Conservation (phyloP, 2,797 vertebrate species). For the Syngnathus acus region DNA sequence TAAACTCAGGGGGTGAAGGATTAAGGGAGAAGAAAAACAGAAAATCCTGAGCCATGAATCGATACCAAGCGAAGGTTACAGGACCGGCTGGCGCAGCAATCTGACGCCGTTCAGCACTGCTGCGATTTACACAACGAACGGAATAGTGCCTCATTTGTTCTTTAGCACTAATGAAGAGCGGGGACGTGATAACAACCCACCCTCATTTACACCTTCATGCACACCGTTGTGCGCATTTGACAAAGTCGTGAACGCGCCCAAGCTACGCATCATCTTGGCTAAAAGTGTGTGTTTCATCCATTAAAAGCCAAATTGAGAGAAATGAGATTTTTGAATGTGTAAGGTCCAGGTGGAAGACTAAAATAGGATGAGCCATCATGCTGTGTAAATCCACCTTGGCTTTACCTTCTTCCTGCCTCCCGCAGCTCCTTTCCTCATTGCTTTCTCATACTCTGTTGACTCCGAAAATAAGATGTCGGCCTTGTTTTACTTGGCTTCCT, state of each 20-base stretch:
- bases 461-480: background rate
- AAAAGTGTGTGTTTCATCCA: slow-evolving; percentile 11
- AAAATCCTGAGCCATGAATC: slow-evolving; percentile 37
- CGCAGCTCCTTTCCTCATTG: background rate
- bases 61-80: slow-evolving; percentile 52
- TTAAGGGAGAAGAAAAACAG: slow-evolving; percentile 48
- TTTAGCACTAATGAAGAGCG: slow-evolving; percentile 42
- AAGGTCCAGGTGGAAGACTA: background rate
- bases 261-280: slow-evolving; percentile 43
- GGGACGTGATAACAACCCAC: slow-evolving; percentile 45
- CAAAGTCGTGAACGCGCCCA: slow-evolving; percentile 28
- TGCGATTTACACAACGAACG: too few species aligned
- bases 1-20: slow-evolving; percentile 27
- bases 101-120: background rate
- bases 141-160: slow-evolving; percentile 11
- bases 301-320: too few species aligned
- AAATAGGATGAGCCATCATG: background rate
- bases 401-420: slow-evolving; percentile 4
- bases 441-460: background rate
- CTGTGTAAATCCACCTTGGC: slow-evolving; percentile 3
- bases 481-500: background rate
- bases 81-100: slow-evolving; percentile 12
- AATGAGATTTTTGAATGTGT: background rate
- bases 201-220: slow-evolving; percentile 37
- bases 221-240: background rate